phyloP scores from a whole-genome alignment of 2,113 vertebrate genomes.

The Solea solea region DNA sequence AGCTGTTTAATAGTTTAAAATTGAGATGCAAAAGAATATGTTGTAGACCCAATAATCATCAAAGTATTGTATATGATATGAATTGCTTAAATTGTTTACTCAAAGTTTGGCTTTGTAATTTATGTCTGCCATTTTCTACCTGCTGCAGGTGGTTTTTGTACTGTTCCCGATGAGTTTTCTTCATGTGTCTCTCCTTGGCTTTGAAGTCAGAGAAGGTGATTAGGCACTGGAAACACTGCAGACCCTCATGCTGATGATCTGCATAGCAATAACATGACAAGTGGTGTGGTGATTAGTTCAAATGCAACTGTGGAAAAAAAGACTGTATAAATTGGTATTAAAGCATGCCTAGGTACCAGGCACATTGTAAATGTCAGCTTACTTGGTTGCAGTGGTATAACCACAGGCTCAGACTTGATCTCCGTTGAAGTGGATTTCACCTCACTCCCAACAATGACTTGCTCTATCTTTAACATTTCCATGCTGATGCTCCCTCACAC shows the following conservation, averaged over 20 bases:
- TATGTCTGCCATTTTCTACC: constrained; percentile 35
- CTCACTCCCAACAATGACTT: constrained; percentile 72
- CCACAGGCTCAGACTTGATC: constrained; percentile 45
- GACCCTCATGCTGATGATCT: constrained; percentile 78
- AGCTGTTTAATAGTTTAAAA: no score
- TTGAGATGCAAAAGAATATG: no score
- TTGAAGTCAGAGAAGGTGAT: constrained; percentile 81
- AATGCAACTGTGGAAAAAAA: not conserved
- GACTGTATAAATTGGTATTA: not conserved
- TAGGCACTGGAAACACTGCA: constrained; percentile 83
- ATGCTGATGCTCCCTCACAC: constrained; percentile 51
- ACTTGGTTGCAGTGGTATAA: constrained; percentile 51
- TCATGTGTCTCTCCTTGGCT: constrained; percentile 82
- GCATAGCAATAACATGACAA: constrained; percentile 21
- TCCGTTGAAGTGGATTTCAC: constrained; percentile 44
- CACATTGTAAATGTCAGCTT: not conserved
- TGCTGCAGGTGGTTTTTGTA: constrained; percentile 81
- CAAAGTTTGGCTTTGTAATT: not conserved
- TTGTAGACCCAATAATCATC: not conserved
- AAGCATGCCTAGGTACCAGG: not conserved
- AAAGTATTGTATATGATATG: not conserved
- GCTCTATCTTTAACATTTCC: constrained; percentile 74
- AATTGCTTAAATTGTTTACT: not conserved
- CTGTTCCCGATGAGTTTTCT: constrained; percentile 80
- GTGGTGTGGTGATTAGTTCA: not conserved